These are phyloP conservation scores for Clarias magur DNA, from an alignment of 2,113 vertebrate species.

Conservation along the genomic window DNA sequence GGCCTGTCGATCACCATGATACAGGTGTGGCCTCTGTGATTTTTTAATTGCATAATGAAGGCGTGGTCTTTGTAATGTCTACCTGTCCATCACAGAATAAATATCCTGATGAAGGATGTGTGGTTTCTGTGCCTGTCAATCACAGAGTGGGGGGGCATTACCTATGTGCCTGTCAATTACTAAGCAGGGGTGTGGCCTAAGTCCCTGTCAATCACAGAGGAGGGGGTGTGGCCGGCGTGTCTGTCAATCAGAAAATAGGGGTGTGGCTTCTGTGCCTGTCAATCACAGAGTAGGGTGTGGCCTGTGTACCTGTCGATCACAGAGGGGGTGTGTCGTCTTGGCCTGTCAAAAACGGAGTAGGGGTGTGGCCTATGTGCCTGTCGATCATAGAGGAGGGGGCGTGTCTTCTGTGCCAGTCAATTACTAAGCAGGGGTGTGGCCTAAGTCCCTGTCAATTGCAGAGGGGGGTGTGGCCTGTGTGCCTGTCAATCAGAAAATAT, in stretches of 20 bases:
- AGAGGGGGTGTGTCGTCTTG: too few relatives aligned
- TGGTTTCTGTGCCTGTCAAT: background rate
- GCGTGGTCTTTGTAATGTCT: background rate
- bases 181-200: background rate
- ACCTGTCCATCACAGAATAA: background rate
- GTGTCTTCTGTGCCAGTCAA: too few relatives aligned
- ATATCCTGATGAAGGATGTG: too few relatives aligned
- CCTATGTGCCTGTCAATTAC: background rate
- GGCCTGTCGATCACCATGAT: background rate
- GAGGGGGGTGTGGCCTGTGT: too few relatives aligned
- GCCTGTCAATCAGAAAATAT: too few relatives aligned
- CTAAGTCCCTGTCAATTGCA: too few relatives aligned
- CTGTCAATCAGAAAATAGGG: accelerated
- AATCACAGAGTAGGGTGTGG: background rate
- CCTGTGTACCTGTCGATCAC: too few relatives aligned
- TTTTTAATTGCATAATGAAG: background rate
- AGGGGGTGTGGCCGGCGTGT: background rate
- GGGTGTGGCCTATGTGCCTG: background rate
- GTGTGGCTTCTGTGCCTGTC: background rate
- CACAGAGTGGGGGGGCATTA: background rate
- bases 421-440: background rate
- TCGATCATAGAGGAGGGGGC: background rate
- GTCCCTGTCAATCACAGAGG: background rate
- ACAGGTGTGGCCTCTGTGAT: background rate
- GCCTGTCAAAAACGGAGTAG: background rate